These are phyloP conservation scores for Acleris cristana DNA, from an alignment of 2,888 invertebrate genomes.

Conservation along the genomic window DNA sequence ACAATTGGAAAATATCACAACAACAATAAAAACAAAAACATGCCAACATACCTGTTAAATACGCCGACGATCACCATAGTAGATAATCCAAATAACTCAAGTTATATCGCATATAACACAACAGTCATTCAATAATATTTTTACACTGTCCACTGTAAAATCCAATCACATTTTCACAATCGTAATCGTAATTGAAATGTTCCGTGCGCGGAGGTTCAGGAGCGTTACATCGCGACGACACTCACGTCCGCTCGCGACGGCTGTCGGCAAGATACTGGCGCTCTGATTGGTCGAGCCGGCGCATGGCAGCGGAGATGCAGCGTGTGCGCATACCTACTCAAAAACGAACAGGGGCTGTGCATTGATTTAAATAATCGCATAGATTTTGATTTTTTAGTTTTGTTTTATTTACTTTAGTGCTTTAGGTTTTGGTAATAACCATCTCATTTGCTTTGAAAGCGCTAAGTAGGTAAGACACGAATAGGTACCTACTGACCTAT, in stretches of 20 bases:
- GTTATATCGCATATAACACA: conserved; percentile 34
- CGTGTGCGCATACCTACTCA: conserved; percentile 54
- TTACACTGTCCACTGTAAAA: conserved; percentile 47
- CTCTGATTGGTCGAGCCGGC: conserved; percentile 56
- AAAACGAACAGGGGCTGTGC: conserved; percentile 44
- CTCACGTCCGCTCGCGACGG: conserved; percentile 55
- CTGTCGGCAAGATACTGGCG: conserved; percentile 62
- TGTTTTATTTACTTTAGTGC: too few species aligned
- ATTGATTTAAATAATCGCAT: conserved; percentile 39
- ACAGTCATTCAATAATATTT: conserved; percentile 58
- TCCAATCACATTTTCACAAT: conserved; percentile 58
- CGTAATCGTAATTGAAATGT: conserved; percentile 52
- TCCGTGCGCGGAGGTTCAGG: conserved; percentile 45
- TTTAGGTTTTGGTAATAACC: too few species aligned
- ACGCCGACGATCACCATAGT: conserved; percentile 82
- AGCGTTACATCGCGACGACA: conserved; percentile 55
- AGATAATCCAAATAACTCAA: conserved; percentile 60
- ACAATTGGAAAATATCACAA: conserved; percentile 10
- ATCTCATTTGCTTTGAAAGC: too few species aligned
- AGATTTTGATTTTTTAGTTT: background rate
- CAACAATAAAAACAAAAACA: conserved; percentile 6
- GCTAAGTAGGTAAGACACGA: too few species aligned
- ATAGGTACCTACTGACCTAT: too few species aligned
- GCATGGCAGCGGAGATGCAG: conserved; percentile 54
- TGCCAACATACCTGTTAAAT: conserved; percentile 70